Evolutionary conservation across 2,113 vertebrate genomes (phyloP), one percentile per base, ranked within the genome.

Genomic region (Salvelinus alpinus): DNA sequence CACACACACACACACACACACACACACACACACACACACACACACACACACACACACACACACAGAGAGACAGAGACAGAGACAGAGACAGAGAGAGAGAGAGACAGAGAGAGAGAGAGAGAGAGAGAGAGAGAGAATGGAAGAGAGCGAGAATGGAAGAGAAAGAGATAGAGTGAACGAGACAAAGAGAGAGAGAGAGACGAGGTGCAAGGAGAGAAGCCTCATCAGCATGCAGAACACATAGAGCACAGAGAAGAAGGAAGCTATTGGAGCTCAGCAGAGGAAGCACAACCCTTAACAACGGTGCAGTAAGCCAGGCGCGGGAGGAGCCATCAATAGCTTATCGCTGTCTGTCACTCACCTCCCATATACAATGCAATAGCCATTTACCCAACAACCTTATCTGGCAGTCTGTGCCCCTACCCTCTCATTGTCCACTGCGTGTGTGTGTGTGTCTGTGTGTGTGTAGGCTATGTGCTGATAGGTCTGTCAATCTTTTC

Each of bases 171-270:
- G 57, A 64, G 20, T 13, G 9, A 38, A 27, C 4, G 31, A 73
- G n/a, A 14, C 4, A 73, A 20, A 24, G 25, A 20, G 48, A 29
- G 12, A 31, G 54, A 29, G 27, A 34, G 27, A 13, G 25, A 60
- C 7, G 48, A 18, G 25, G n/a, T 27, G 70, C 16, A 34, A 29
- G 29, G 44, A 29, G 18, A 34, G 66, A 31, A 68, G 18, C 31
- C 66, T 68, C 27, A 68, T 68, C 20, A 68, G 29, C 27, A 68
- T 34, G 29, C 66, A 34, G 66, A 44, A 20, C 64, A 66, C 64
- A 24, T 25, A 13, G 5, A 29, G 24, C 64, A 13, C 24, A 31
- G 64, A 66, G 38, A 44, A 9, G 38, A 27, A 66, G 25, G 64
- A 66, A 31, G 18, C 64, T 29, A 66, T 14, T 66, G 64, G 16